These are phyloP conservation scores for Meleagris gallopavo DNA, from an alignment of 2,113 vertebrate species.

Conservation along the genomic window DNA sequence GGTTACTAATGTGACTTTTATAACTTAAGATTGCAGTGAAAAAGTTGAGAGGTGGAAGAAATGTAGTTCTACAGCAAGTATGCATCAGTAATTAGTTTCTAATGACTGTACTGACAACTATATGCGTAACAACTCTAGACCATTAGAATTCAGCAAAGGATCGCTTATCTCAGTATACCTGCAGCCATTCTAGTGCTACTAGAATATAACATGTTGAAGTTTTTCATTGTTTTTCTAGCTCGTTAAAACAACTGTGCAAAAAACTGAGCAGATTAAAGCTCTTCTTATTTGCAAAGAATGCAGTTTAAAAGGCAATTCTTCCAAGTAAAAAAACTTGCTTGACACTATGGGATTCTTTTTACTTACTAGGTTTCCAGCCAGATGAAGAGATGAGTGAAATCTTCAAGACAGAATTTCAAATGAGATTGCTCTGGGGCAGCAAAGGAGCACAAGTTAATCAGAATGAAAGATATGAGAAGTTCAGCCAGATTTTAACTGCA, in stretches of 20 bases:
- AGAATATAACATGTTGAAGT: not conserved
- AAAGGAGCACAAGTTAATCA: conserved; percentile 94
- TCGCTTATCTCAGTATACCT: not conserved
- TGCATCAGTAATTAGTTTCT: not conserved
- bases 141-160: not conserved
- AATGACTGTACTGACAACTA: not conserved
- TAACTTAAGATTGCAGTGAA: not conserved
- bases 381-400: conserved; percentile 92
- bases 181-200: not conserved
- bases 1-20: not conserved
- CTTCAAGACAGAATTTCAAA: conserved; percentile 96
- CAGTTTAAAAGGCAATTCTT: not conserved
- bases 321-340: not conserved
- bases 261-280: not conserved
- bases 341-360: conserved; percentile 10
- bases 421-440: conserved; percentile 96
- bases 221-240: not conserved
- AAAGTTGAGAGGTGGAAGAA: not conserved
- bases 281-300: not conserved
- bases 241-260: not conserved
- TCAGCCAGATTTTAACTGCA: conserved; percentile 94
- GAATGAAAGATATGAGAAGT: conserved; percentile 91
- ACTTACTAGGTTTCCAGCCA: conserved; percentile 84
- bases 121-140: not conserved
- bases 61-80: accelerated